Base-by-base conservation (phyloP, 1,140 invertebrate species). In the Myzus persicae region DNA sequence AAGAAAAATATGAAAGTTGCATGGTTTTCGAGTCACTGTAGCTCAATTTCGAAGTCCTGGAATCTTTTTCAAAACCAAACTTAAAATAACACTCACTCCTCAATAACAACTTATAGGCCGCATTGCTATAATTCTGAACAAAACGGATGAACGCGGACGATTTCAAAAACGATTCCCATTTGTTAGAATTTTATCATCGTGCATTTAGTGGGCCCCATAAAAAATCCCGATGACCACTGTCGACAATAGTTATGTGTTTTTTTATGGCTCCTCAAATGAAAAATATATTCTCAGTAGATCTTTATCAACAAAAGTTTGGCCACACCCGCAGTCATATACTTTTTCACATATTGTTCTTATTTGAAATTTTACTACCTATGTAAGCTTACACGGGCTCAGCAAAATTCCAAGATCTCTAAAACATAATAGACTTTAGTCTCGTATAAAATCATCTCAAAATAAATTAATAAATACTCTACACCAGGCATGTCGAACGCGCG, bases 391-490 rank as follows among this genome's bases (percentile, higher is more conserved):
- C 59, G 18, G 11, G 11, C 59, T 67, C 31, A 67, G n/a, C 31
- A 67, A 67, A n/a, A 67, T 67, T 67, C 59, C 14, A 76, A 4
- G 18, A n/a, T 76, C 31, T 76, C 31, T 67, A 11, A 31, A n/a
- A 14, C 31, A 67, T n/a, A n/a, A 59, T 9, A 31, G 31, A 67
- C 26, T n/a, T 76, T n/a, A 11, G 14, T 36, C 22, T 76, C n/a
- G 31, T 18, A 76, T 76, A 5, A n/a, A 14, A n/a, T n/a, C 14
- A n/a, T 14, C 14, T 76, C n/a, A n/a, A 76, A 76, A 76, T n/a
- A n/a, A 76, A 76, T 18, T 76, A 76, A n/a, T n/a, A n/a, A n/a
- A n/a, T 76, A 76, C n/a, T 76, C 59, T n/a, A 76, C n/a, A 76
- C 18, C 24, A 76, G 14, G 3, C 14, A 18, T n/a, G 14, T 31